These are phyloP conservation scores for Hydrophis major DNA, from an alignment of 2,797 vertebrate genomes.

Conservation along the genomic window DNA sequence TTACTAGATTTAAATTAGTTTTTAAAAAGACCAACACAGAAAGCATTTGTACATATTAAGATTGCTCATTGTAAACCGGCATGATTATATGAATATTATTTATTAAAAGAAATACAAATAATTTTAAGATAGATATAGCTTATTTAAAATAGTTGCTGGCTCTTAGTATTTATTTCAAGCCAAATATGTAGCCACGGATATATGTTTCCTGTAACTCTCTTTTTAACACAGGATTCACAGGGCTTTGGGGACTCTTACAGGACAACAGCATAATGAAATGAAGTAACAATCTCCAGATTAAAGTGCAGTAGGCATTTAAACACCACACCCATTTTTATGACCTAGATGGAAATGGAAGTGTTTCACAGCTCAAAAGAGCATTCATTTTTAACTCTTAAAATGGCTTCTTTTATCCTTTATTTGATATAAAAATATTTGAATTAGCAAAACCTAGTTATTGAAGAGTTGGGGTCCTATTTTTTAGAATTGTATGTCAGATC, in stretches of 20 bases:
- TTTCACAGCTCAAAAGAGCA: slow-evolving; percentile 64
- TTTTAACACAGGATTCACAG: slow-evolving; percentile 64
- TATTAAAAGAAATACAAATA: not conserved
- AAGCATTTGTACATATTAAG: not conserved
- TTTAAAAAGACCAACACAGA: not conserved
- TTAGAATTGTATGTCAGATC: slow-evolving; percentile 56
- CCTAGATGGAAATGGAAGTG: slow-evolving; percentile 59
- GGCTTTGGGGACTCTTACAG: slow-evolving; percentile 43
- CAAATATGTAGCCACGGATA: slow-evolving; percentile 13
- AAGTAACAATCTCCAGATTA: slow-evolving; percentile 48
- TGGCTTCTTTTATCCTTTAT: slow-evolving; percentile 54
- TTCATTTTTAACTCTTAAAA: slow-evolving; percentile 54
- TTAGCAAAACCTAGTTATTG: slow-evolving; percentile 55
- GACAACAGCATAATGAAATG: slow-evolving; percentile 52
- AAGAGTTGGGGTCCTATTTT: slow-evolving; percentile 47
- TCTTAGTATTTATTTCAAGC: not conserved
- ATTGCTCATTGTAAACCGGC: not conserved
- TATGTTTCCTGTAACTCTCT: slow-evolving; percentile 64
- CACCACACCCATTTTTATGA: slow-evolving; percentile 59
- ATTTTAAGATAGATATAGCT: not conserved
- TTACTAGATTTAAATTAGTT: not conserved
- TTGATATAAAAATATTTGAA: slow-evolving; percentile 64
- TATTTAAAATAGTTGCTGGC: not conserved
- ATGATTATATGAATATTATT: not conserved
- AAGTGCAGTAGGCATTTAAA: slow-evolving; percentile 59